Evolutionary conservation across 2,888 invertebrate species (phyloP).

Genomic region (Temnothorax unifasciatus): DNA sequence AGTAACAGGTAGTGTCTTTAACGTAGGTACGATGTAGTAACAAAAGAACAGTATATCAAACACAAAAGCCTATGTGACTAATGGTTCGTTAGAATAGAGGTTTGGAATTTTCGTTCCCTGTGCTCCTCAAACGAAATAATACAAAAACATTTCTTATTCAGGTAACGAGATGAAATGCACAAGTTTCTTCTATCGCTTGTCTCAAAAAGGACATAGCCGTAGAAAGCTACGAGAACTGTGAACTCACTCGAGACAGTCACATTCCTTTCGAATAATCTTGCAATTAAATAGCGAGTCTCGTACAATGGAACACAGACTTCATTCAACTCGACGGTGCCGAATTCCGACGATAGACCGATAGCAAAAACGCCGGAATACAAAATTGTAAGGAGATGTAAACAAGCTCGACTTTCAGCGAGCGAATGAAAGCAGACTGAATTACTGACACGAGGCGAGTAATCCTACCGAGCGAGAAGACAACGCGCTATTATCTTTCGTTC

Average conservation of each 20-base stretch:
- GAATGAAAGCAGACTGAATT: neutral
- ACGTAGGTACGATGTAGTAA: neutral
- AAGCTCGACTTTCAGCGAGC: neutral
- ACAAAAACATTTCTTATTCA: neutral
- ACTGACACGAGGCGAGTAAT: conserved; percentile 11
- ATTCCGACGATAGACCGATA: neutral
- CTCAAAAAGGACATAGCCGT: neutral
- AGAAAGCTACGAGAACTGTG: neutral
- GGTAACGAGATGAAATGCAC: neutral
- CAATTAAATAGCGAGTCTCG: neutral
- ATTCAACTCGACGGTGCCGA: neutral
- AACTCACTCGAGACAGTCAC: neutral
- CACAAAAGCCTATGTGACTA: neutral
- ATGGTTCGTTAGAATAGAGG: neutral
- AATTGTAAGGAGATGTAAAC: neutral
- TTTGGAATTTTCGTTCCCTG: neutral
- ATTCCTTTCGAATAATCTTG: neutral
- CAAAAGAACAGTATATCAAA: neutral
- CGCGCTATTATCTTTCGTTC: conserved; percentile 20
- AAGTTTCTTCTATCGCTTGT: neutral
- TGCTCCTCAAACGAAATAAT: neutral
- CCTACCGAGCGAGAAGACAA: neutral
- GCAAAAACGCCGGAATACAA: neutral
- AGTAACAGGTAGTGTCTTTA: neutral
- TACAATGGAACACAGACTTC: neutral